These are phyloP conservation scores for Acanthopagrus latus DNA, from an alignment of 2,797 vertebrate species.

Conservation along the genomic window DNA sequence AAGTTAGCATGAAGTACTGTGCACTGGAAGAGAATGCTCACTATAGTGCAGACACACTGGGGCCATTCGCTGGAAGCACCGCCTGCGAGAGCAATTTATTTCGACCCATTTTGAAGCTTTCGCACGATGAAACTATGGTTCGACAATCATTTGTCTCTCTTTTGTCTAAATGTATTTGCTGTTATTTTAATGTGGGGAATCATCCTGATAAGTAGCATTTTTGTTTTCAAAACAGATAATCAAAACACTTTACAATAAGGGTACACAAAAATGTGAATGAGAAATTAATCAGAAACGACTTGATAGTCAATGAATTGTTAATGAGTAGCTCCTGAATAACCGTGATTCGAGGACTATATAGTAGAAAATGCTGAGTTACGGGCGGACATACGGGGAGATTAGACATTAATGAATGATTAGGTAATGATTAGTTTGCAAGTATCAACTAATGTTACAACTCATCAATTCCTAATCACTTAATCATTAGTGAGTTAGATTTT, in stretches of 20 bases:
- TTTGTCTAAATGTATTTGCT: background rate
- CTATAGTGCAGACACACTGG: constrained; percentile 7
- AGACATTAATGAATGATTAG: too few species aligned
- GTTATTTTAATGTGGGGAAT: background rate
- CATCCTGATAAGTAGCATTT: background rate
- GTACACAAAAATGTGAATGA: too few species aligned
- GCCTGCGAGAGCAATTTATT: constrained; percentile 27
- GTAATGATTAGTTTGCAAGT: too few species aligned
- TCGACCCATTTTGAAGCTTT: constrained; percentile 33
- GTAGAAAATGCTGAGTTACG: too few species aligned
- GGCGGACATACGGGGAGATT: too few species aligned
- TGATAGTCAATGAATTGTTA: too few species aligned
- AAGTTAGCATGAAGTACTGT: constrained; percentile 48
- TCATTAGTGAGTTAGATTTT: too few species aligned
- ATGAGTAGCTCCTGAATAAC: too few species aligned
- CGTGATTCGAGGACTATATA: too few species aligned
- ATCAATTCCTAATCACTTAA: too few species aligned
- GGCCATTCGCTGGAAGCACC: constrained; percentile 22
- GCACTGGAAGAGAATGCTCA: constrained; percentile 13
- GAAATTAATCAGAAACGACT: too few species aligned
- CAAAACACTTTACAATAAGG: background rate
- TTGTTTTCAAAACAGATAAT: background rate
- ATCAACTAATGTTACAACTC: too few species aligned
- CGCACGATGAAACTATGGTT: background rate
- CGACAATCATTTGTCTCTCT: background rate